A percentile compares a stretch with the other conserved stretches of the same genome.
phyloP scores from a whole-genome alignment of 2,113 vertebrate genomes.

The Lophotis ruficrista region DNA sequence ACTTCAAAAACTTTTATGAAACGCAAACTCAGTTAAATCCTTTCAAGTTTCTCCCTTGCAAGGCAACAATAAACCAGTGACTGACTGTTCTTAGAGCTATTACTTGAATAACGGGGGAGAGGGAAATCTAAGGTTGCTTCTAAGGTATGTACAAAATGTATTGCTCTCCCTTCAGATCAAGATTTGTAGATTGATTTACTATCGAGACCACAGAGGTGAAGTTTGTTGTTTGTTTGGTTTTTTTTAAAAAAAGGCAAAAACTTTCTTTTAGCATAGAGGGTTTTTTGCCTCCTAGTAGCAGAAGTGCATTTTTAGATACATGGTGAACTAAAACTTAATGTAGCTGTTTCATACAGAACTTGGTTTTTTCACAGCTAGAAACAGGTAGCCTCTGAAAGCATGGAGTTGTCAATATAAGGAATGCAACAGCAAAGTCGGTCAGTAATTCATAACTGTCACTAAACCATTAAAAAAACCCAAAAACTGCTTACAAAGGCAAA shows the following conservation, averaged over 20 bases:
- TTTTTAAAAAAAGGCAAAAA: background rate
- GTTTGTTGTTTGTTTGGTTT: background rate
- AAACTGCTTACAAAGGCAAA: background rate
- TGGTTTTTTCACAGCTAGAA: background rate
- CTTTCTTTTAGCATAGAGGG: background rate
- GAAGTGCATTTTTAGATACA: background rate
- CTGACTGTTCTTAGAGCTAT: background rate
- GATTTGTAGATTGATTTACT: background rate
- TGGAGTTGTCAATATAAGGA: background rate
- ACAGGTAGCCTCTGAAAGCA: background rate
- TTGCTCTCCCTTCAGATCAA: background rate
- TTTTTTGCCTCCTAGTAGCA: background rate
- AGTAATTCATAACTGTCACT: background rate
- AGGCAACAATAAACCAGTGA: background rate
- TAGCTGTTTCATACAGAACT: background rate
- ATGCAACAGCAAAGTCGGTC: background rate
- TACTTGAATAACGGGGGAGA: background rate
- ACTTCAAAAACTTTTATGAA: background rate
- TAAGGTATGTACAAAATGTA: background rate
- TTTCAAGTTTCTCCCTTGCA: background rate
- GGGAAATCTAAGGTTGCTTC: background rate
- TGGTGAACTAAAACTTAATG: background rate
- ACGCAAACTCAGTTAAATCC: background rate
- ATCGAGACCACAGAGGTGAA: background rate
- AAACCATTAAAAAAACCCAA: background rate